Conservation (phyloP, 2,797 vertebrate species). For the Helarctos malayanus region DNA sequence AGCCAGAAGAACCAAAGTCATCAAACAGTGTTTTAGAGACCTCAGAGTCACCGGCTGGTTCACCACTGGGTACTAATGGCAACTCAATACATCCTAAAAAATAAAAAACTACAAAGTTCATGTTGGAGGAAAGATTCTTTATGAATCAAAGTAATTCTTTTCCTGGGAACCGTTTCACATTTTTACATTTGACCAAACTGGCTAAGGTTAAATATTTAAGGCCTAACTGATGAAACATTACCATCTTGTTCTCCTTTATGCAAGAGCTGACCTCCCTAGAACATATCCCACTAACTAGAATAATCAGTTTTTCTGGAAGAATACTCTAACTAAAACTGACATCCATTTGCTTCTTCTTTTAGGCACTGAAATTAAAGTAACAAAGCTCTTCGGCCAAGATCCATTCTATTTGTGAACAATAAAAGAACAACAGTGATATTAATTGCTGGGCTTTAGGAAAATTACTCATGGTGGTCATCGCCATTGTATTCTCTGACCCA, state of each 20-base stretch:
- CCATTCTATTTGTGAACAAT: not conserved
- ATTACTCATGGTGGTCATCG: not conserved
- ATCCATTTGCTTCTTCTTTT: not conserved
- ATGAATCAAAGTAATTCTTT: slow-evolving; percentile 52
- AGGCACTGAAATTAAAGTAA: slow-evolving; percentile 5
- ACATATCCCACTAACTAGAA: slow-evolving; percentile 39
- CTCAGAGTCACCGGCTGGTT: not conserved
- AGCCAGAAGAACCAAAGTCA: slow-evolving; percentile 29
- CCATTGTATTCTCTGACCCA: accelerated
- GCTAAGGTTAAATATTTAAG: not conserved
- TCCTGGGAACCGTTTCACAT: slow-evolving; percentile 15
- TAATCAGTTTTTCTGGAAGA: slow-evolving; percentile 41
- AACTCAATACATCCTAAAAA: not conserved
- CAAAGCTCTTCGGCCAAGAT: not conserved
- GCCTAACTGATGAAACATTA: not conserved
- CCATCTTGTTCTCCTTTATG: not conserved
- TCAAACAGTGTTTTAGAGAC: slow-evolving; percentile 57
- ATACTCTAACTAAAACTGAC: not conserved
- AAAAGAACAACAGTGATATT: not conserved
- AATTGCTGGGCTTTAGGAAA: not conserved
- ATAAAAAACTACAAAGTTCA: not conserved
- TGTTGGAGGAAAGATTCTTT: slow-evolving; percentile 15
- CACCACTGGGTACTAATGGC: slow-evolving; percentile 1
- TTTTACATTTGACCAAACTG: not conserved
- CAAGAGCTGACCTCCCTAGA: not conserved